A percentile compares a stretch with the other conserved stretches of the same genome.
phyloP scores from a whole-genome alignment of 2,888 invertebrate genomes.

The Ellobium chinense region DNA sequence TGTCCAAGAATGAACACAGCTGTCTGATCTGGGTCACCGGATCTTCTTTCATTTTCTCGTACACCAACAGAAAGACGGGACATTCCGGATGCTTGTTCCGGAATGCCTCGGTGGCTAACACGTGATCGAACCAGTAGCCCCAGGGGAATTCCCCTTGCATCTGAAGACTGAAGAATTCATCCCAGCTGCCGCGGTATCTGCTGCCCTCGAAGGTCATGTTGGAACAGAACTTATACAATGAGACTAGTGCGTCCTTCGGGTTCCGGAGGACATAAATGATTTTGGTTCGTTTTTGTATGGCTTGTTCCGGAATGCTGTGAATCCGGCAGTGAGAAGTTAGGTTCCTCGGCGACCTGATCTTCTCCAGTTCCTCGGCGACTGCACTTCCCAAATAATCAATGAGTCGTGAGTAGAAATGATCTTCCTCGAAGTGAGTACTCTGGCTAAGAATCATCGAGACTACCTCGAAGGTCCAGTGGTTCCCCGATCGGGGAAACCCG shows the following conservation, averaged over 20 bases:
- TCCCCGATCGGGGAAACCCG: constrained; percentile 12
- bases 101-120: constrained; percentile 12
- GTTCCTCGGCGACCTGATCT: not conserved
- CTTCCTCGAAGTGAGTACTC: not conserved
- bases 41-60: constrained; percentile 18
- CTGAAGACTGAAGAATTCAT: constrained; percentile 8
- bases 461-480: constrained; percentile 32
- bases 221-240: not conserved
- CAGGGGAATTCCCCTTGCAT: constrained; percentile 20
- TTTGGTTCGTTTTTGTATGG: not conserved
- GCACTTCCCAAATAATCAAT: not conserved
- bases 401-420: constrained; percentile 16
- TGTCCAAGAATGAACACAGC: constrained; percentile 6
- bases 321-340: constrained; percentile 4
- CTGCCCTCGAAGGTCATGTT: not conserved
- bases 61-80: not conserved
- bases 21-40: not conserved
- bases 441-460: constrained; percentile 20
- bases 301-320: constrained; percentile 5
- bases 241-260: constrained; percentile 25
- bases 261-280: constrained; percentile 21
- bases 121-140: constrained; percentile 26
- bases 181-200: not conserved
- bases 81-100: not conserved
- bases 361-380: not conserved